A percentile compares a stretch with the other conserved stretches of the same genome.
Evolutionary conservation across 2,113 vertebrate genomes (phyloP).

Genomic region (Labeo catla): DNA sequence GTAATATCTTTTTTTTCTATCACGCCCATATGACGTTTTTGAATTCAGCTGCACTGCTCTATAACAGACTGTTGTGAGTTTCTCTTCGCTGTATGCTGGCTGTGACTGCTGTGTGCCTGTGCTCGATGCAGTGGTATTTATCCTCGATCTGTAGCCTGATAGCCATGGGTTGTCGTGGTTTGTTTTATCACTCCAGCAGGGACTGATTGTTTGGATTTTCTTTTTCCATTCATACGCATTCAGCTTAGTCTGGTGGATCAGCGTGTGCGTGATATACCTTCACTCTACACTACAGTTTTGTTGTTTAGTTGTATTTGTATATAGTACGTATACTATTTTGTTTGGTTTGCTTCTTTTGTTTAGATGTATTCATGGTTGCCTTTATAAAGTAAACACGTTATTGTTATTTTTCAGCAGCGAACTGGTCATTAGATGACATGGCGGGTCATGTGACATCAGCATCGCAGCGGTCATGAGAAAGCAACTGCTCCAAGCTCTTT

Average conservation of each 20-base stretch:
- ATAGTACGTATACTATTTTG: neutral
- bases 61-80: neutral
- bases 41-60: neutral
- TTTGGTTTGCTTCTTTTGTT: neutral
- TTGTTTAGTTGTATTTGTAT: neutral
- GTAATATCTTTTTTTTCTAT: neutral
- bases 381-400: neutral
- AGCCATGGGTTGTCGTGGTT: neutral
- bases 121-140: neutral
- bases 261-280: neutral
- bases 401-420: neutral
- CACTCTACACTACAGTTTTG: neutral
- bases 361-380: neutral
- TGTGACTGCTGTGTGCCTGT: neutral
- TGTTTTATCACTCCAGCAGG: slow-evolving; percentile 23
- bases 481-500: neutral
- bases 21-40: neutral
- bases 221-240: neutral
- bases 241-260: neutral
- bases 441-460: neutral
- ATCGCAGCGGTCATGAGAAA: neutral
- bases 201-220: neutral
- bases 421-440: neutral
- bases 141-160: neutral
- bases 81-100: neutral